A percentile compares a stretch with the other conserved stretches of the same genome.
Evolutionary conservation across 2,797 vertebrate species (phyloP).

Genomic region (Hemitrygon akajei): DNA sequence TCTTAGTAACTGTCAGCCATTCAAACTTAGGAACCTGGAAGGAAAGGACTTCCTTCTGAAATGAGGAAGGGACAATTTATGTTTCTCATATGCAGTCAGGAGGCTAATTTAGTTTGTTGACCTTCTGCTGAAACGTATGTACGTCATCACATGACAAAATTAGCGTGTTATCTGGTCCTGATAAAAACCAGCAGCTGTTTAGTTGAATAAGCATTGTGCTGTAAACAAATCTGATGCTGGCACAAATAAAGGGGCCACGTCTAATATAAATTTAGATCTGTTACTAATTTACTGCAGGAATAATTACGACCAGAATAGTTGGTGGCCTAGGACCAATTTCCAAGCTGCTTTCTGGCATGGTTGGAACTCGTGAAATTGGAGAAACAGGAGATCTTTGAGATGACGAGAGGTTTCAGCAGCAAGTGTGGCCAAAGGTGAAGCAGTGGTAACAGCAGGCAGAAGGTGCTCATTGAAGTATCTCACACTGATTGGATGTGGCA

Average conservation of each 20-base stretch:
- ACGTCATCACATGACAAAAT: slow-evolving; percentile 10
- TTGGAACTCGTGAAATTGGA: background rate
- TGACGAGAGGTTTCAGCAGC: background rate
- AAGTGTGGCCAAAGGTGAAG: background rate
- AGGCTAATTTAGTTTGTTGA: slow-evolving; percentile 3
- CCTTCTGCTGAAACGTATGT: background rate
- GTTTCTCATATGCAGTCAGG: background rate
- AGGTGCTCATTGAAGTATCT: background rate
- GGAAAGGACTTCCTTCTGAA: slow-evolving; percentile 2
- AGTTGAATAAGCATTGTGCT: slow-evolving; percentile 16
- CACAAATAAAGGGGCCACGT: background rate
- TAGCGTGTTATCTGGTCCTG: background rate
- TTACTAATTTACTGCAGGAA: slow-evolving; percentile 15
- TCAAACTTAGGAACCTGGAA: background rate
- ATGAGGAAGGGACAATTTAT: background rate
- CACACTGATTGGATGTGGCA: background rate
- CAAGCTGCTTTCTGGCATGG: background rate
- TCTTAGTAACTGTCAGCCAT: background rate
- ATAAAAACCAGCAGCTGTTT: slow-evolving; percentile 15
- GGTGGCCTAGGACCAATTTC: background rate
- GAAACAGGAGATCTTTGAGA: background rate
- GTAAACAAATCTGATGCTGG: background rate
- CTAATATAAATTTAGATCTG: slow-evolving; percentile 16
- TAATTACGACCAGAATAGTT: slow-evolving; percentile 26
- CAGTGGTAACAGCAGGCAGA: background rate